Evolutionary conservation across 2,113 vertebrate genomes (phyloP).

Genomic region (Petromus typicus): DNA sequence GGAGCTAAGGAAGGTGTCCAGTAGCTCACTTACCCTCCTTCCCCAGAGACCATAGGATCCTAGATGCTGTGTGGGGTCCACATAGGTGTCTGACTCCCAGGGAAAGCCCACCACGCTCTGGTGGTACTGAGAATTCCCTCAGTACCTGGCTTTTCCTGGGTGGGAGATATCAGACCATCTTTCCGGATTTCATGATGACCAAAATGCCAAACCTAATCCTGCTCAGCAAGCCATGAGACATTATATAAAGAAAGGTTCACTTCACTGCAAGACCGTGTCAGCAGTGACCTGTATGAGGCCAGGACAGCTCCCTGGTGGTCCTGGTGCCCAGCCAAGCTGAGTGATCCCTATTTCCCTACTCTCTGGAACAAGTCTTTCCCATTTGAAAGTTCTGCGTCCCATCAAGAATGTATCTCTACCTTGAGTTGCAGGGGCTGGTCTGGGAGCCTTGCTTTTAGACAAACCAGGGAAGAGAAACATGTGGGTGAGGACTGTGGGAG

Average conservation of each 20-base stretch:
- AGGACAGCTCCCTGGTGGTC: not conserved
- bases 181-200: not conserved
- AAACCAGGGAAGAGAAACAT: not conserved
- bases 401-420: not conserved
- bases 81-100: accelerated
- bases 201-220: not conserved
- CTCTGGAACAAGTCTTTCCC: not conserved
- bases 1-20: not conserved
- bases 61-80: not conserved
- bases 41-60: not conserved
- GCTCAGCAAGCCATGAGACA: not conserved
- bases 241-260: not conserved
- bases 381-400: not conserved
- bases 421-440: not conserved
- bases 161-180: not conserved
- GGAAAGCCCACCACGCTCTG: not conserved
- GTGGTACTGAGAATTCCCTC: not conserved
- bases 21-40: not conserved
- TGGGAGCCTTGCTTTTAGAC: not conserved
- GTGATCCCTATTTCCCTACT: not conserved
- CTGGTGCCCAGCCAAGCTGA: not conserved
- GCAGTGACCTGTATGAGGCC: not conserved
- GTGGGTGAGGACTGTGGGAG: not conserved
- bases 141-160: not conserved
- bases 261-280: not conserved